Evolutionary conservation across 2,888 invertebrate species (phyloP), one percentile per base, ranked within the genome.

Genomic region (Heteromurus nitidus): DNA sequence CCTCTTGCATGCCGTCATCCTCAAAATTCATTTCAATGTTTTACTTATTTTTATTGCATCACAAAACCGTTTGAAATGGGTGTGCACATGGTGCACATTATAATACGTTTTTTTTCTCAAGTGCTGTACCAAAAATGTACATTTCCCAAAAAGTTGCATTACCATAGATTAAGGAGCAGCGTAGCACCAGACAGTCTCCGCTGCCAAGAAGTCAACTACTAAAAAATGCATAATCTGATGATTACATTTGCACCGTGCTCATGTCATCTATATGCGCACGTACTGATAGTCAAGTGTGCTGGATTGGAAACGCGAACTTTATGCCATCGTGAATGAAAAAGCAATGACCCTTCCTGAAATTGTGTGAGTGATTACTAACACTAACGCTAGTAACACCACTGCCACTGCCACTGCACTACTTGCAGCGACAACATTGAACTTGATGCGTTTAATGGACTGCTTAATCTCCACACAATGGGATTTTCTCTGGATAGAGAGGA

Each of bases 381-480:
- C 47, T 55, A 11, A 9, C 67, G 44, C n/a, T n/a, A 44, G 24
- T 44, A 44, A 65, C 24, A 31, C 62, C 9, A 13, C 3, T 62
- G n/a, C n/a, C 31, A 18, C 26, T 50, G 9, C n/a, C 31, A 5
- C 3, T 13, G 28, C 28, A 42, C 16, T 55, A 42, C 7, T 22
- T 44, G 60, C 62, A 62, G 26, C 69, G 20, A 3, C 31, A 20
- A 7, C 3, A 20, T 42, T 67, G 28, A 69, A 67, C 75, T 58
- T 75, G 75, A 65, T 67, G 58, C 58, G 16, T 75, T 42, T 75
- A 75, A 75, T 75, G 55, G 67, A 44, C 28, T 74, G 28, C 67
- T 65, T 58, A 75, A 75, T 75, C 65, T 58, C 47, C 7, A 44
- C 58, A 75, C 75, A 75, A 75, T 67, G 28, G 44, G 1, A 74